Conservation (phyloP, 92 coral and sea anemone species). For the Porites lobata region DNA sequence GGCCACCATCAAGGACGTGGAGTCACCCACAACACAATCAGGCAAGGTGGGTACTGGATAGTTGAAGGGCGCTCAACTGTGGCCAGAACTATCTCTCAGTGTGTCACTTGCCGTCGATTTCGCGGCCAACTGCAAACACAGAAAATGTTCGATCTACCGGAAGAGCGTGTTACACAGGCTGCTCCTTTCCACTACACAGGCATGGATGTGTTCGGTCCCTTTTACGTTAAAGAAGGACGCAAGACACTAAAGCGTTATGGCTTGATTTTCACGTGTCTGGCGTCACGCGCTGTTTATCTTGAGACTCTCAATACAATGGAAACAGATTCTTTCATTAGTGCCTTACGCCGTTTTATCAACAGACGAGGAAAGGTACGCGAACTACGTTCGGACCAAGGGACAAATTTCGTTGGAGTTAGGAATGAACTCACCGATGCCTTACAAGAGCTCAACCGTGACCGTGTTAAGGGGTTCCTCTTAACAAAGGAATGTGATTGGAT, state of each 20-base stretch:
- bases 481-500: constrained; percentile 21
- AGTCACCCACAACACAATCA: constrained; percentile 2
- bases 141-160: constrained; percentile 40
- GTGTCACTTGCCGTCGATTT: constrained; percentile 12
- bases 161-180: constrained; percentile 35
- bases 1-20: constrained; percentile 28
- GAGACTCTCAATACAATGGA: constrained; percentile 55
- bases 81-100: neutral
- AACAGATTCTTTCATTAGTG: constrained; percentile 38
- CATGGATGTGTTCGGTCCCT: constrained; percentile 59
- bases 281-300: constrained; percentile 56
- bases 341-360: constrained; percentile 39
- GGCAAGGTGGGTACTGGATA: constrained; percentile 44
- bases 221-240: constrained; percentile 62
- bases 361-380: neutral
- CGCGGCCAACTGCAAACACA: neutral
- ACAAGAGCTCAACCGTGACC: no score
- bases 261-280: constrained; percentile 37
- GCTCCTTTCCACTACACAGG: constrained; percentile 46
- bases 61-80: constrained; percentile 5
- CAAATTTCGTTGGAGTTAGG: no score
- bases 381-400: neutral
- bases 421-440: no score
- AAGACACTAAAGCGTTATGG: constrained; percentile 43
- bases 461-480: neutral